phyloP scores from a whole-genome alignment of 1,140 invertebrate genomes.

The Ceratina japonica region DNA sequence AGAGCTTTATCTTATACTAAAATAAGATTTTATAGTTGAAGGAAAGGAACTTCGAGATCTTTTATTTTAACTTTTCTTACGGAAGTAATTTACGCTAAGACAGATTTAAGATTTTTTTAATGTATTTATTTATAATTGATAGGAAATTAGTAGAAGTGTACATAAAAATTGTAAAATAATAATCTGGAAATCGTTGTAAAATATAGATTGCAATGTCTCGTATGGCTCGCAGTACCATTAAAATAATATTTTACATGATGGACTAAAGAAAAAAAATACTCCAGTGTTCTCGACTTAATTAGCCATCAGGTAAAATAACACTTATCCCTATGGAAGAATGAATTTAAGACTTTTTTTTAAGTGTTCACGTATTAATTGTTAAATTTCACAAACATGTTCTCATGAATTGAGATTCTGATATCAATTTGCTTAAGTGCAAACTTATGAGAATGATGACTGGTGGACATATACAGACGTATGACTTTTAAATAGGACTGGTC shows the following conservation, averaged over 20 bases:
- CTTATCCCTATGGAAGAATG: slow-evolving; percentile 49
- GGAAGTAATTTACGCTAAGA: slow-evolving; percentile 29
- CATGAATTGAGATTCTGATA: slow-evolving; percentile 37
- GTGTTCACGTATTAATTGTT: slow-evolving; percentile 41
- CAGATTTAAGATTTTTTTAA: slow-evolving; percentile 50
- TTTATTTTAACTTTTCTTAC: slow-evolving; percentile 20
- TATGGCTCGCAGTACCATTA: slow-evolving; percentile 35
- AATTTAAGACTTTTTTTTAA: slow-evolving; percentile 21
- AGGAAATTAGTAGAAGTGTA: slow-evolving; percentile 66
- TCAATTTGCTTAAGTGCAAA: slow-evolving; percentile 50
- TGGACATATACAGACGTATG: slow-evolving; percentile 4
- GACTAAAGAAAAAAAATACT: slow-evolving; percentile 36
- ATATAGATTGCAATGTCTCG: slow-evolving; percentile 52
- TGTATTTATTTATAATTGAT: slow-evolving; percentile 70
- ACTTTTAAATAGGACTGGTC: background rate
- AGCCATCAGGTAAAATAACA: slow-evolving; percentile 32
- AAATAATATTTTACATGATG: slow-evolving; percentile 52
- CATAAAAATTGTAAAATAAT: slow-evolving; percentile 68
- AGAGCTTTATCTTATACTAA: slow-evolving; percentile 1
- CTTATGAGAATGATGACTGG: slow-evolving; percentile 26
- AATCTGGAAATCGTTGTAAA: slow-evolving; percentile 54
- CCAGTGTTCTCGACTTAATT: slow-evolving; percentile 28
- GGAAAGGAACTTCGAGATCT: slow-evolving; percentile 4
- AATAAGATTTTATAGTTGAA: background rate
- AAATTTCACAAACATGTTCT: slow-evolving; percentile 29